Conservation (phyloP, 30 jellyfish, hydroid and myxozoan genomes). For the Pelagia noctiluca region DNA sequence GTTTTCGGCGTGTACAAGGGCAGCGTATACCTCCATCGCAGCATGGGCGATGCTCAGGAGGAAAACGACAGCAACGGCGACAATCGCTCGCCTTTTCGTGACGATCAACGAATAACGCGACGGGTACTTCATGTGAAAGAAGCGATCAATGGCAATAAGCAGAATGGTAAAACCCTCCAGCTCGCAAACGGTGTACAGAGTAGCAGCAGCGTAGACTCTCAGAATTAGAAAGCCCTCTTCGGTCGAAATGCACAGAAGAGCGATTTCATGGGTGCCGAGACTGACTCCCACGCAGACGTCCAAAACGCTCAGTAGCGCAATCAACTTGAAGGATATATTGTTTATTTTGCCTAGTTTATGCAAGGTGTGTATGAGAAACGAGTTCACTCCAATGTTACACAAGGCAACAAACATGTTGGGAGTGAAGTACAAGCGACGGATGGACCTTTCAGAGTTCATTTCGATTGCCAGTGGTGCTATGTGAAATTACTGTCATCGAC, state of each 20-base stretch:
- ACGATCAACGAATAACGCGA: neutral
- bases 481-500: no score
- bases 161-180: neutral
- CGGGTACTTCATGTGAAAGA: neutral
- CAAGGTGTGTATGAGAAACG: neutral
- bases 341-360: neutral
- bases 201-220: neutral
- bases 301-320: neutral
- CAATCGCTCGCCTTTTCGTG: neutral
- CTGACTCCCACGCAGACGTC: neutral
- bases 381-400: neutral
- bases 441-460: neutral
- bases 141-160: neutral
- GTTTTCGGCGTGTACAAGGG: no score
- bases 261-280: neutral
- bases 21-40: no score
- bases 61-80: no score
- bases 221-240: neutral
- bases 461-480: neutral
- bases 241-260: neutral
- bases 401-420: neutral
- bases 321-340: neutral
- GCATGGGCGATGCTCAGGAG: no score
- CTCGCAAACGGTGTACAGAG: neutral
- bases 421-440: neutral